Conservation (phyloP, 2,113 vertebrate species). For the Capricornis sumatraensis region DNA sequence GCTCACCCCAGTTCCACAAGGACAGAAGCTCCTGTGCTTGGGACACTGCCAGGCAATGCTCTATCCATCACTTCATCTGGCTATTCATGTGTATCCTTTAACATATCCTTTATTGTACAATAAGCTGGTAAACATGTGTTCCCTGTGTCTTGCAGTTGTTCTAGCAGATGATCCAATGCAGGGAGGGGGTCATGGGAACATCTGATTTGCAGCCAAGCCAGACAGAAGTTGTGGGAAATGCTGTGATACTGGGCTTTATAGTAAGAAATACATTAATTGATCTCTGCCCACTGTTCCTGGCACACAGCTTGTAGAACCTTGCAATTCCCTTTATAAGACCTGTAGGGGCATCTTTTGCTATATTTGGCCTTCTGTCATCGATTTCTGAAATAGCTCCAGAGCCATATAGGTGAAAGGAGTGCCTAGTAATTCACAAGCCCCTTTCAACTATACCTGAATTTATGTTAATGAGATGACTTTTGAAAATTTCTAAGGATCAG, state of each 20-base stretch:
- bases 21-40: background rate
- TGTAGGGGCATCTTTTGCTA: background rate
- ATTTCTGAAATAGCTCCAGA: background rate
- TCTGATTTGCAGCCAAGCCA: background rate
- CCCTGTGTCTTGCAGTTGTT: background rate
- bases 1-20: background rate
- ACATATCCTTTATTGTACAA: background rate
- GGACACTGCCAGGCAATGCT: background rate
- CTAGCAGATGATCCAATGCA: background rate
- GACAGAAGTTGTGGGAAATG: background rate
- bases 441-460: background rate
- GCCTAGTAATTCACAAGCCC: background rate
- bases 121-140: background rate
- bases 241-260: background rate
- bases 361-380: background rate
- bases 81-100: background rate
- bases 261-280: background rate
- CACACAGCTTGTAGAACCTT: background rate
- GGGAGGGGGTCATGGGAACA: background rate
- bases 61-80: background rate
- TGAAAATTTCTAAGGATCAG: background rate
- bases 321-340: background rate
- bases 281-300: background rate
- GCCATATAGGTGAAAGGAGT: background rate
- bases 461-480: background rate